Percentiles rank a stretch among this genome's conserved stretches.
These are phyloP conservation scores for Agelastica alni DNA, from an alignment of 2,888 invertebrate genomes.

Conservation along the genomic window DNA sequence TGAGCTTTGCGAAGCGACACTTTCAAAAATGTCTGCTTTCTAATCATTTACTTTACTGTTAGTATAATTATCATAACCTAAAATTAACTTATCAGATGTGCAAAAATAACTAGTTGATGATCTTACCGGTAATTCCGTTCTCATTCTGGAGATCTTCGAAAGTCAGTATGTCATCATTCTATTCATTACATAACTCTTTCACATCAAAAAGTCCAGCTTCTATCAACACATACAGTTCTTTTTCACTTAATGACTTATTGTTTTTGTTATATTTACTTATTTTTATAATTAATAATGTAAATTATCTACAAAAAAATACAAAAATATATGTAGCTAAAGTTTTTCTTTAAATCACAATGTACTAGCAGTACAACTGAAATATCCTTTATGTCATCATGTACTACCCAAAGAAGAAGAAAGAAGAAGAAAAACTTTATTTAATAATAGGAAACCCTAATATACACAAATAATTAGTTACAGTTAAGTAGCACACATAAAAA, in stretches of 20 bases:
- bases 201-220: constrained; percentile 1
- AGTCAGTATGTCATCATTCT: constrained; percentile 2
- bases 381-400: no score
- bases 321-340: background rate
- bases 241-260: background rate
- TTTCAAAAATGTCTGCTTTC: constrained; percentile 6
- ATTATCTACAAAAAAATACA: background rate
- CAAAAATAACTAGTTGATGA: constrained; percentile 5
- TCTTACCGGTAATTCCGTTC: constrained; percentile 2
- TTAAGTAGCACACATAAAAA: no score
- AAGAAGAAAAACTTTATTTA: no score
- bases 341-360: background rate
- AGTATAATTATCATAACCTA: constrained; percentile 3
- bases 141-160: background rate
- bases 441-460: no score
- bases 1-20: constrained; percentile 8
- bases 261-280: no score
- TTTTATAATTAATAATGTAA: no score
- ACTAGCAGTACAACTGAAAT: background rate
- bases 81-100: constrained; percentile 3
- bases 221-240: background rate
- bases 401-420: no score
- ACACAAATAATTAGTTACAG: no score
- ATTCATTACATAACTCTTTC: no score
- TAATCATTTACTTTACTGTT: constrained; percentile 1